Evolutionary conservation across 2,113 vertebrate genomes (phyloP).

Genomic region (Turnix velox): DNA sequence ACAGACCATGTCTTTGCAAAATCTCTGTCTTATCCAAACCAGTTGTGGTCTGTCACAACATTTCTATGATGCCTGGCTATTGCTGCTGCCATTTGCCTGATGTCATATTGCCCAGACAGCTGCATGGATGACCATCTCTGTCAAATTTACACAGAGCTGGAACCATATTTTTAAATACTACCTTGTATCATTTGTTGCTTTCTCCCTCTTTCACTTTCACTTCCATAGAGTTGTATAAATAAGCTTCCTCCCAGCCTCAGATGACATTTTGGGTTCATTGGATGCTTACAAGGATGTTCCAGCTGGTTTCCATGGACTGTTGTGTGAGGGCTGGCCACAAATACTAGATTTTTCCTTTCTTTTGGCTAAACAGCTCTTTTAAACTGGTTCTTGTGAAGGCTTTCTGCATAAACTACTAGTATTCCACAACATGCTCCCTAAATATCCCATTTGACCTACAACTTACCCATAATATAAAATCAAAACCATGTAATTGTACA

Average conservation of each 20-base stretch:
- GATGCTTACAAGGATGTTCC: not conserved
- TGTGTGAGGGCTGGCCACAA: constrained; percentile 40
- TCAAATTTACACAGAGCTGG: not conserved
- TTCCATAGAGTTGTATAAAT: not conserved
- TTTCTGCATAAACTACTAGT: not conserved
- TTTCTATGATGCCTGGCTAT: not conserved
- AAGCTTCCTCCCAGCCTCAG: not conserved
- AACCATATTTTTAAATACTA: not conserved
- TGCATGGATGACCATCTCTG: not conserved
- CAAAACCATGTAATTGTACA: not conserved
- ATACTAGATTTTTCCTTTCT: not conserved
- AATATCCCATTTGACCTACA: not conserved
- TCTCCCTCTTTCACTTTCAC: not conserved
- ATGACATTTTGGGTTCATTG: not conserved
- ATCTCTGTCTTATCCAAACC: not conserved
- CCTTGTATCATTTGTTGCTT: not conserved
- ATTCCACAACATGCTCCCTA: not conserved
- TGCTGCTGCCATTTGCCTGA: not conserved
- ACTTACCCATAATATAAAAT: not conserved
- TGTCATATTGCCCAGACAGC: accelerated
- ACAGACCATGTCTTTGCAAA: not conserved
- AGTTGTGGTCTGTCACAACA: not conserved
- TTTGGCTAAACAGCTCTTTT: not conserved
- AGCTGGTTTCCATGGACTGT: constrained; percentile 16
- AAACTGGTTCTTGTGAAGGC: not conserved